These are phyloP conservation scores for Polymixis lichenea DNA, from an alignment of 2,888 invertebrate genomes.

Conservation along the genomic window DNA sequence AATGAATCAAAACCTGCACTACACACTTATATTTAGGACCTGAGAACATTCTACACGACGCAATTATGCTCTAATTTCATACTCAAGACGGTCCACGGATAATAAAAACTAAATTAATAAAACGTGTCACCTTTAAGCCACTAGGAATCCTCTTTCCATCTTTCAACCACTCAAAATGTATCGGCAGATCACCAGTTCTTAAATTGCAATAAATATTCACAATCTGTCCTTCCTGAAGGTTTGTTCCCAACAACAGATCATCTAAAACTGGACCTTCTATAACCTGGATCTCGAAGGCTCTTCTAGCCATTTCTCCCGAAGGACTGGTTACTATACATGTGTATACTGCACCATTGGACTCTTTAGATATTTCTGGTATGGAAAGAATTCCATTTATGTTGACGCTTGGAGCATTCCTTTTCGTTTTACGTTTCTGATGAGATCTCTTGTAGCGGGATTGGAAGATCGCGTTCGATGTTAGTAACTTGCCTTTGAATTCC, in stretches of 20 bases:
- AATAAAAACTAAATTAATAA: background rate
- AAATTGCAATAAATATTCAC: slow-evolving; percentile 96
- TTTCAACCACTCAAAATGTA: slow-evolving; percentile 93
- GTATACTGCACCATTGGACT: slow-evolving; percentile 93
- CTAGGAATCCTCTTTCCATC: slow-evolving; percentile 92
- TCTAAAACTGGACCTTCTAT: slow-evolving; percentile 95
- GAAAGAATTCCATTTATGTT: slow-evolving; percentile 90
- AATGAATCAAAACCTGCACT: too few relatives aligned
- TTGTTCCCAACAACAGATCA: slow-evolving; percentile 94
- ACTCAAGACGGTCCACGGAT: background rate
- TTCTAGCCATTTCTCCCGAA: slow-evolving; percentile 91
- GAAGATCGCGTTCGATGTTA: slow-evolving; percentile 82
- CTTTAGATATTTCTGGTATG: slow-evolving; percentile 91
- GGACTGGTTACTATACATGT: slow-evolving; percentile 94
- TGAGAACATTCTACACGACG: too few relatives aligned
- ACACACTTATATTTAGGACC: too few relatives aligned
- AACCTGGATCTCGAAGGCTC: slow-evolving; percentile 92
- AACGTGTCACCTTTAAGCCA: slow-evolving; percentile 89
- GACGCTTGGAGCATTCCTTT: slow-evolving; percentile 79
- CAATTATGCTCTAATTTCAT: too few relatives aligned
- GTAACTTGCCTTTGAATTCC: slow-evolving; percentile 84
- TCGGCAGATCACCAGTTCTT: slow-evolving; percentile 93
- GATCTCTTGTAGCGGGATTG: slow-evolving; percentile 82
- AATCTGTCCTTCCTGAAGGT: slow-evolving; percentile 95
- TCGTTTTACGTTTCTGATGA: slow-evolving; percentile 72